phyloP scores from a whole-genome alignment of 2,797 vertebrate species.

The Semotilus atromaculatus region DNA sequence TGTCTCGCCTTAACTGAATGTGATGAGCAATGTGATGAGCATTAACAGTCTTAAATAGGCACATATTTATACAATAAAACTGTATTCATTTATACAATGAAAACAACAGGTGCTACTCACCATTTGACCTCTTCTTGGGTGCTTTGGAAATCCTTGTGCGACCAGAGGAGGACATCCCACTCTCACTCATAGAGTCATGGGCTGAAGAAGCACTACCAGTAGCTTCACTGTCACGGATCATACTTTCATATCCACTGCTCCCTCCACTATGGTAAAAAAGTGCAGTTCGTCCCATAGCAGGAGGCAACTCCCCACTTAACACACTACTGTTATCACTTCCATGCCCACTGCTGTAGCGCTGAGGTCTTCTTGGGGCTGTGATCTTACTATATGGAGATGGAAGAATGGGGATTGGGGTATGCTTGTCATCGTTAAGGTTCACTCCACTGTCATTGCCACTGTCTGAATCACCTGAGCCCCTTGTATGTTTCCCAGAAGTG shows the following conservation, averaged over 20 bases:
- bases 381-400: constrained; percentile 99
- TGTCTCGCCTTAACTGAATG: neutral
- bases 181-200: constrained; percentile 96
- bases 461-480: constrained; percentile 88
- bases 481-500: constrained; percentile 80
- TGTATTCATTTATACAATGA: no score
- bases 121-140: constrained; percentile 91
- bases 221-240: constrained; percentile 97
- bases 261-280: constrained; percentile 96
- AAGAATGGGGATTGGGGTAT: constrained; percentile 77
- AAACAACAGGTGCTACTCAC: constrained; percentile 81
- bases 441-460: constrained; percentile 95
- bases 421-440: constrained; percentile 78
- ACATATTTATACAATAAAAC: constrained; percentile 9
- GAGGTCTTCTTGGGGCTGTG: constrained; percentile 92
- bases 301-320: constrained; percentile 93
- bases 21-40: constrained; percentile 36
- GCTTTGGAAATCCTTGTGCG: constrained; percentile 89
- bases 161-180: constrained; percentile 88
- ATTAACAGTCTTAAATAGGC: constrained; percentile 48
- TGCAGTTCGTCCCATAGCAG: constrained; percentile 95
- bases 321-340: constrained; percentile 99
- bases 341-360: constrained; percentile 95
- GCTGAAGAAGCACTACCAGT: constrained; percentile 96
- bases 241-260: constrained; percentile 97